Evolutionary conservation across 2,888 invertebrate genomes (phyloP), one percentile per base, ranked within the genome.

Genomic region (Pristionchus maxplancki): DNA sequence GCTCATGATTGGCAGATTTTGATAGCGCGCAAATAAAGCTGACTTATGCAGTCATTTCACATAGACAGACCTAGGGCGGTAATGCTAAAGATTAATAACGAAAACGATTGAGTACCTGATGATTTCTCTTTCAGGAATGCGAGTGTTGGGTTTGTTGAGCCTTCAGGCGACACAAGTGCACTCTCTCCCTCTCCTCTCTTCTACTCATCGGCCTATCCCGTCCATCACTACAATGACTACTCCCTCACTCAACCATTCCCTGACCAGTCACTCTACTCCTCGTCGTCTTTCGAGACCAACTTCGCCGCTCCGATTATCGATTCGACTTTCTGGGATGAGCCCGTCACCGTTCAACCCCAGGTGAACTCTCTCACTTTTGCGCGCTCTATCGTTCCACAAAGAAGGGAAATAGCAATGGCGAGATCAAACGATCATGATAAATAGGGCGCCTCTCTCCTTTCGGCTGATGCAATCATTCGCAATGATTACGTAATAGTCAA

Each of bases 121-220:
- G n/a, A n/a, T 24, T 6, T n/a, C n/a, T 24, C 44, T 90, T 90
- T 24, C 90, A 93, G 93, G 92, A 91, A 90, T 91, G 89, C 90
- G 89, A 90, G 93, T 93, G 93, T 91, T 93, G 93, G 91, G 93
- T 93, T 93, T 93, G 93, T 93, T 93, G 93, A 92, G 92, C 91
- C 91, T 91, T 91, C 89, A 64, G 89, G 88, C 71, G 88, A 89
- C 83, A 86, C 89, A 89, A 87, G 71, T 58, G 71, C 67, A 85
- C 48, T 48, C 37, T 62, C 37, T 1, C 9, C 62, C 34, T n/a
- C 85, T 58, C 37, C n/a, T 1, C 28, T 44, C 71, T 24, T 1
- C 71, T 50, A 28, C 31, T n/a, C 48, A 5, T 34, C 86, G 4
- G 20, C 86, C 2, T 84, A 53, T 58, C 53, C 62, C 62, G 31